Base-by-base conservation (phyloP, 2,113 vertebrate species). In the Nematolebias whitei region DNA sequence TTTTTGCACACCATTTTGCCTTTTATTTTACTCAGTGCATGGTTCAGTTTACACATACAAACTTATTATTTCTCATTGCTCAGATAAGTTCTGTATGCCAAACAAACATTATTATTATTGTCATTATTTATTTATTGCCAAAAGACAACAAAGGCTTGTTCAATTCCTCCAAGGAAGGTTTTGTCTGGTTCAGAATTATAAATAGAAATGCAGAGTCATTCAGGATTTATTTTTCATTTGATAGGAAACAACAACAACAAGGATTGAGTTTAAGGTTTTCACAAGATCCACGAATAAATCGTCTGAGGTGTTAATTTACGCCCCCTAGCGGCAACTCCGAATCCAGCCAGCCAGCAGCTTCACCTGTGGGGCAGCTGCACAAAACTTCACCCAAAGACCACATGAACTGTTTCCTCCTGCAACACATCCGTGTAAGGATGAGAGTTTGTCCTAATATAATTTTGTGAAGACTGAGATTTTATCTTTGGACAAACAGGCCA, bases 261-360 rank as follows among this genome's bases (percentile, higher is more conserved):
- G 10, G 32, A 35, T 35, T 3, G 7, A 29, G 26, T 29, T 29
- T n/a, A n/a, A 7, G 8, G 15, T 29, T 1, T n/a, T 12, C 13
- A 32, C 5, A 18, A n/a, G 15, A 1, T 54, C 22, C 20, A 35
- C 29, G 49, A 9, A 68, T 51, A 22, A 41, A 24, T 16, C 40
- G 56, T 20, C 51, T 22, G 38, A 45, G 44, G 74, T 80, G 78
- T 68, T 39, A 56, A 57, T 78, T 70, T 72, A 76, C 88, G 85
- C 90, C 87, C 84, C 85, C 91, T 90, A 85, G 87, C 57, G 89
- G 81, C 16, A 4, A 26, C 2, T 41, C 29, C 41, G n/a, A 58
- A 63, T 65, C 40, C 48, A 52, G 53, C 60, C 55, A 47, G 57
- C 39, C 52, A 53, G 40, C 63, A 60, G 38, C 45, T 48, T 79